A percentile compares a stretch with the other conserved stretches of the same genome.
These are phyloP conservation scores for Ahaetulla prasina DNA, from an alignment of 2,113 vertebrate species.

Conservation along the genomic window DNA sequence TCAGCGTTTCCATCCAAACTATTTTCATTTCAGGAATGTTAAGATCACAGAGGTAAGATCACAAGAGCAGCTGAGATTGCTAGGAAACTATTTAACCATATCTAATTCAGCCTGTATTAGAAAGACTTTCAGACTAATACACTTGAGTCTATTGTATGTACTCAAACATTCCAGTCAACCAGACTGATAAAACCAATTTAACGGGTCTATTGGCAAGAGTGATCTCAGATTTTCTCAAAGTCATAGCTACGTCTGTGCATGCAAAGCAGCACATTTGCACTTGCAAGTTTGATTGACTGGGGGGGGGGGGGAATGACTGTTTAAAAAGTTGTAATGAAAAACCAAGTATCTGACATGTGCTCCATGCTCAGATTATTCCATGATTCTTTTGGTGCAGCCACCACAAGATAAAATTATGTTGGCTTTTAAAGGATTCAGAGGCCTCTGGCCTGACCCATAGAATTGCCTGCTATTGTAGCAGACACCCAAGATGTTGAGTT, in stretches of 20 bases:
- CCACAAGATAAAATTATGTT: neutral
- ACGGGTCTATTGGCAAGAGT: slow-evolving; percentile 61
- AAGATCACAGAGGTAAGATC: neutral
- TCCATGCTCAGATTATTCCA: slow-evolving; percentile 16
- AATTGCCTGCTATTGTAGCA: neutral
- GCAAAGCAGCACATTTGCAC: slow-evolving; percentile 56
- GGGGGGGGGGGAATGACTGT: neutral
- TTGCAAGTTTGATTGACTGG: slow-evolving; percentile 42
- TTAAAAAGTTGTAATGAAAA: slow-evolving; percentile 39
- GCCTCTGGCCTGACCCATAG: slow-evolving; percentile 7
- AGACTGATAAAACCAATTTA: slow-evolving; percentile 77
- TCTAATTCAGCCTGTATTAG: slow-evolving; percentile 61
- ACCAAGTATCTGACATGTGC: slow-evolving; percentile 25
- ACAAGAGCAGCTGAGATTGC: slow-evolving; percentile 45
- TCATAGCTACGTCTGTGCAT: slow-evolving; percentile 54
- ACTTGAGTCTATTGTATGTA: slow-evolving; percentile 66
- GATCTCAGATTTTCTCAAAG: slow-evolving; percentile 67
- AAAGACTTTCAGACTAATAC: slow-evolving; percentile 64
- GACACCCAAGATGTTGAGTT: slow-evolving; percentile 27
- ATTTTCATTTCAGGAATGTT: slow-evolving; percentile 6
- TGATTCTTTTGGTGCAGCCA: neutral
- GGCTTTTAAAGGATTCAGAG: slow-evolving; percentile 1
- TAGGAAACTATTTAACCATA: slow-evolving; percentile 60
- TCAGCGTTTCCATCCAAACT: slow-evolving; percentile 9
- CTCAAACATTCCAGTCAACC: slow-evolving; percentile 71